Evolutionary conservation across 2,797 vertebrate genomes (phyloP).

Genomic region (Sebastes minor): DNA sequence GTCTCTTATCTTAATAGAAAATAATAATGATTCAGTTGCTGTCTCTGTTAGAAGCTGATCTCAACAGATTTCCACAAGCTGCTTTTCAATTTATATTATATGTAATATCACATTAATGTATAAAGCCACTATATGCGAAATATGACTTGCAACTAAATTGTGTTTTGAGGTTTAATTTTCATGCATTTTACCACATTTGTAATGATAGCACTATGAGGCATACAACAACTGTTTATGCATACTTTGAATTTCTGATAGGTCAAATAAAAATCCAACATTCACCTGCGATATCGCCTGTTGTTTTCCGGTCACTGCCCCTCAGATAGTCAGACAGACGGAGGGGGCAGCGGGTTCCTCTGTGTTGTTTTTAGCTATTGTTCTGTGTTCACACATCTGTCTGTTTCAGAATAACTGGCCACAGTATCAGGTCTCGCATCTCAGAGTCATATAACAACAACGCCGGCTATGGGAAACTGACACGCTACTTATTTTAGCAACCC

Average conservation of each 20-base stretch:
- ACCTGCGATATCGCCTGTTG: neutral
- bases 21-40: neutral
- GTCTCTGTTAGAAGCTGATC: neutral
- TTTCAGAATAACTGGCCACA: slow-evolving; percentile 74
- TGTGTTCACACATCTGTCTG: slow-evolving; percentile 67
- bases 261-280: neutral
- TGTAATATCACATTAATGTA: neutral
- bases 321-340: slow-evolving; percentile 54
- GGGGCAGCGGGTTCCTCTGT: slow-evolving; percentile 52
- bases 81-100: neutral
- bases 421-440: slow-evolving; percentile 74
- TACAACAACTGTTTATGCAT: neutral
- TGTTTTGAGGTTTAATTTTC: neutral
- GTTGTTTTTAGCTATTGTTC: slow-evolving; percentile 74
- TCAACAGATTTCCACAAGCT: neutral
- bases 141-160: neutral
- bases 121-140: neutral
- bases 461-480: slow-evolving; percentile 65
- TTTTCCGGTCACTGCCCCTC: slow-evolving; percentile 55
- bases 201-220: neutral
- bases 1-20: neutral
- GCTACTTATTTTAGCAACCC: slow-evolving; percentile 50
- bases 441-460: slow-evolving; percentile 69
- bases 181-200: neutral
- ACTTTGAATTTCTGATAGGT: neutral